Percentiles rank a stretch among this genome's conserved stretches.
Evolutionary conservation across 2,888 invertebrate species (phyloP).

Genomic region (Lochmaea capreae): DNA sequence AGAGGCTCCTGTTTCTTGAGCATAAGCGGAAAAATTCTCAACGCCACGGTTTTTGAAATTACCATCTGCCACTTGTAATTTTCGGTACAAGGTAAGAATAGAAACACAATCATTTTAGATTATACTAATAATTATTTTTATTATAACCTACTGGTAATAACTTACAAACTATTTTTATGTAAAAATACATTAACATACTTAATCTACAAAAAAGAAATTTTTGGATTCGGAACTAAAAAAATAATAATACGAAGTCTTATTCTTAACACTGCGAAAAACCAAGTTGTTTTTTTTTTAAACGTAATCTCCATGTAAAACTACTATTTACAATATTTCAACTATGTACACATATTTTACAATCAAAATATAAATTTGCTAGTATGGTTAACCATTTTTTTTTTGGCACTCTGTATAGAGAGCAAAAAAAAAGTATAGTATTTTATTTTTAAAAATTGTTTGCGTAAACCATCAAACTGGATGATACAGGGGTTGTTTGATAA

Average conservation of each 20-base stretch:
- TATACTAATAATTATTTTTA: slow-evolving; percentile 44
- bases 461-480: no score
- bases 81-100: not conserved
- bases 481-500: no score
- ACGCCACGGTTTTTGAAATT: no score
- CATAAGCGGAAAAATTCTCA: no score
- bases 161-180: slow-evolving; percentile 39
- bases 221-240: not conserved
- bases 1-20: no score
- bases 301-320: not conserved
- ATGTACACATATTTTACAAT: slow-evolving; percentile 10
- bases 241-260: not conserved
- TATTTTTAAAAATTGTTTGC: no score
- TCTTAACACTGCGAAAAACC: not conserved
- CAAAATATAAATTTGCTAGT: not conserved
- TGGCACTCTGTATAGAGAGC: no score
- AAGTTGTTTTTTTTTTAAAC: not conserved
- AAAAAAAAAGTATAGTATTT: not conserved
- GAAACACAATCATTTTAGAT: not conserved
- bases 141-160: slow-evolving; percentile 47
- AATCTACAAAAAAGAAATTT: slow-evolving; percentile 32
- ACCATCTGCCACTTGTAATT: no score
- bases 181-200: slow-evolving; percentile 40
- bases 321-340: slow-evolving; percentile 16
- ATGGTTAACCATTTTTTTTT: no score